These are phyloP conservation scores for Dryocosmus kuriphilus DNA, from an alignment of 2,888 invertebrate genomes.

Conservation along the genomic window DNA sequence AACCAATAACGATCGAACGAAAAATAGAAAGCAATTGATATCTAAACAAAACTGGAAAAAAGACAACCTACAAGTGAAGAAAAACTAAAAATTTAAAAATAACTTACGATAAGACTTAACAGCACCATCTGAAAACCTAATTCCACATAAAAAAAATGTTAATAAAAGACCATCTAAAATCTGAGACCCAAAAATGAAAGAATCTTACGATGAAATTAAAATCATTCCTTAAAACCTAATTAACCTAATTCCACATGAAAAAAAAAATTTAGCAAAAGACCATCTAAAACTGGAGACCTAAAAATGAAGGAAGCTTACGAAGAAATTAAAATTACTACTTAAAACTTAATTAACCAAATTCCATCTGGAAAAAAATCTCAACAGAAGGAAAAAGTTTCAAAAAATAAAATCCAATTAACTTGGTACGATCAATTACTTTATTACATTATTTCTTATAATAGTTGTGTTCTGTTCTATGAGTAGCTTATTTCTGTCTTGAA, in stretches of 20 bases:
- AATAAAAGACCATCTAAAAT: too few species aligned
- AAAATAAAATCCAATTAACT: constrained; percentile 6
- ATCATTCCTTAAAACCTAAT: neutral
- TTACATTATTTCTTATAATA: constrained; percentile 32
- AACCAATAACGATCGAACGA: too few species aligned
- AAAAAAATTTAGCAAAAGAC: neutral
- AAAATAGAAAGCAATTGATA: too few species aligned
- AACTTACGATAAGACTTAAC: neutral
- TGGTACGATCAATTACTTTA: constrained; percentile 37
- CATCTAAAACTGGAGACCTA: too few species aligned
- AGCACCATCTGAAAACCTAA: neutral
- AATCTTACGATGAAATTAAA: neutral
- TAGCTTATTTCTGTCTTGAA: constrained; percentile 18
- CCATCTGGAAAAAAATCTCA: too few species aligned
- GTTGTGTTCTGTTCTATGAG: constrained; percentile 15
- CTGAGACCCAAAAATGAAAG: too few species aligned
- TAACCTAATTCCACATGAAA: neutral
- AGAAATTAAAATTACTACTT: too few species aligned
- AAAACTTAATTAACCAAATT: neutral
- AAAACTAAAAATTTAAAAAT: neutral
- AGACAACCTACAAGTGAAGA: neutral
- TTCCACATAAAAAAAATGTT: neutral
- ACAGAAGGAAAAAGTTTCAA: neutral
- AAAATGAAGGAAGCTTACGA: too few species aligned
- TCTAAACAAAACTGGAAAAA: too few species aligned